Evolutionary conservation across 37 sponge, comb jelly and placozoan genomes (phyloP).

Genomic region (Lycopodina hypogea): DNA sequence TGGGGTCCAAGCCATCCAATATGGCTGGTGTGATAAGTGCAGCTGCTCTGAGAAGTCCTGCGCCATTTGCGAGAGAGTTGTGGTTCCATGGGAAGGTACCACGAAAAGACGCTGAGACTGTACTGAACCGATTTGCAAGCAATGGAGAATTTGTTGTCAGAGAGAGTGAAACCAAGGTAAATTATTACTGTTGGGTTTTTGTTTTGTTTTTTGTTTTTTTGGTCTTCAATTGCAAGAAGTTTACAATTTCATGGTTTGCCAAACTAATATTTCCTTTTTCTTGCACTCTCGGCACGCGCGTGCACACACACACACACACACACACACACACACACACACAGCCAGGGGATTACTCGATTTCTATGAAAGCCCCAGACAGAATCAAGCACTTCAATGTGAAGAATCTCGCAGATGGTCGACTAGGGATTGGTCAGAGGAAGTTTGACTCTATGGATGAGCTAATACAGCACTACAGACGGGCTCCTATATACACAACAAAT

Average conservation of each 20-base stretch:
- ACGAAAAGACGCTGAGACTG: slow-evolving; percentile 62
- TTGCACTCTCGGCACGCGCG: no score
- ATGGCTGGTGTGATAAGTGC: neutral
- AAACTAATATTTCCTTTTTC: no score
- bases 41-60: neutral
- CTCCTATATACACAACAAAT: slow-evolving; percentile 88
- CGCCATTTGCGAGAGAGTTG: slow-evolving; percentile 52
- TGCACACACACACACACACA: slow-evolving; percentile 14
- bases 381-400: slow-evolving; percentile 93
- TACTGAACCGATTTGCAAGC: slow-evolving; percentile 46
- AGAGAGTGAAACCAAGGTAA: slow-evolving; percentile 84
- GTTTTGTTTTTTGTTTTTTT: no score
- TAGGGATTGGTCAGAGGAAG: slow-evolving; percentile 86
- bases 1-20: neutral
- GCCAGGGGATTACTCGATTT: slow-evolving; percentile 93
- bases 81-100: slow-evolving; percentile 89
- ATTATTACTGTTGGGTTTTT: neutral
- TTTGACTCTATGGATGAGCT: slow-evolving; percentile 87
- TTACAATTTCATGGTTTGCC: no score
- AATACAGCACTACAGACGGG: slow-evolving; percentile 83
- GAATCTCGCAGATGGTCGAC: slow-evolving; percentile 65
- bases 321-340: slow-evolving; percentile 9
- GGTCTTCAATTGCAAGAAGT: neutral
- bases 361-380: slow-evolving; percentile 90
- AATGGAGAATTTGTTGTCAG: slow-evolving; percentile 92